Evolutionary conservation across 1,140 invertebrate genomes (phyloP).

Genomic region (Papilio machaon): DNA sequence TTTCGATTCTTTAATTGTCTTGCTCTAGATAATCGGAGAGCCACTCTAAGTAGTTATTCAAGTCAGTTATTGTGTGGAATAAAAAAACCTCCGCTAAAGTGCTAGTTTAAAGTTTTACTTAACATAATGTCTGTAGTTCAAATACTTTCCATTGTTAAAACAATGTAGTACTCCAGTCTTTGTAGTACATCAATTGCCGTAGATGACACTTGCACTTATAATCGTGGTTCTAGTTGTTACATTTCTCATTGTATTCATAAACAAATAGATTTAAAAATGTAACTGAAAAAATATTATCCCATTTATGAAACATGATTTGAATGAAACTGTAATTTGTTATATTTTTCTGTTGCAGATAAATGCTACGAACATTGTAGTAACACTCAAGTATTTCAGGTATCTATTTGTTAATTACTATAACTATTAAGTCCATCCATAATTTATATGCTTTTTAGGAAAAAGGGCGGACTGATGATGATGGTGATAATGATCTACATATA

Average conservation of each 20-base stretch:
- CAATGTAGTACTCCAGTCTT: slow-evolving; percentile 5
- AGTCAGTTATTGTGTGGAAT: background rate
- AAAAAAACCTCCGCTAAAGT: background rate
- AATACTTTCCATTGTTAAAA: slow-evolving; percentile 6
- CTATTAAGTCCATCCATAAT: background rate
- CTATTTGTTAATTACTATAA: background rate
- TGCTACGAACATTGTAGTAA: background rate
- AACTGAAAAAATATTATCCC: background rate
- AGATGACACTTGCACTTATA: background rate
- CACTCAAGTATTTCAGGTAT: background rate
- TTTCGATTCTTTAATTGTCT: background rate
- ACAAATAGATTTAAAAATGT: background rate
- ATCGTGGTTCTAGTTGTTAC: background rate
- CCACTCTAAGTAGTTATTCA: background rate
- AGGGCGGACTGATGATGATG: background rate
- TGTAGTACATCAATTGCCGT: background rate
- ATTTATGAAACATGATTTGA: background rate
- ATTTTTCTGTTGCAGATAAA: background rate
- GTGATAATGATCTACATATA: background rate
- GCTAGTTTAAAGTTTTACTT: background rate
- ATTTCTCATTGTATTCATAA: background rate
- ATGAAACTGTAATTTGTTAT: background rate
- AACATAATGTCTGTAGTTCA: background rate
- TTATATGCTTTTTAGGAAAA: background rate
- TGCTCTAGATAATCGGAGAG: background rate